Base-by-base conservation (phyloP, 2,113 vertebrate species). In the Dasypus novemcinctus region DNA sequence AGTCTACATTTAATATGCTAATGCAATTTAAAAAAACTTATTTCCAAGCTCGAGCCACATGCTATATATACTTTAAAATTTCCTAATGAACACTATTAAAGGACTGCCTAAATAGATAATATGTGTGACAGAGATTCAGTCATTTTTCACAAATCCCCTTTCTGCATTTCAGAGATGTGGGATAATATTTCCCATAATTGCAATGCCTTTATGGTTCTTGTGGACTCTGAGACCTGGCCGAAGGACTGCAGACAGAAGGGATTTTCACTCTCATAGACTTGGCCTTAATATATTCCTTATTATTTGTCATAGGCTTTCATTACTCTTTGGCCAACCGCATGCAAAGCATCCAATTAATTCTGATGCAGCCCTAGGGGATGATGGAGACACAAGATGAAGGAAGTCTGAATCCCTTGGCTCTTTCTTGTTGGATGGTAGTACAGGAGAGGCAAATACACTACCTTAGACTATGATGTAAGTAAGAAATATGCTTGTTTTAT, bases 301-400 rank as follows among this genome's bases (percentile, higher is more conserved):
- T 41, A 1, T 80, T 2, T 31, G 5, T 72, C 5, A 3, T 27
- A 87, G 21, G 14, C 17, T 74, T 0, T 66, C 33, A 20, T 36
- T 43, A 31, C 13, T 83, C 41, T 18, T 31, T 78, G 4, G 27
- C 17, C n/a, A 87, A n/a, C 5, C 29, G 6, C 27, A 57, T 52
- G 43, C 5, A 43, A 20, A 38, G 2, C 7, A 87, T n/a, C 2
- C 20, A 78, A 0, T 66, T 9, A 63, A 43, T 68, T 76, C n/a
- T 63, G n/a, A 52, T 5, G 27, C 4, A 52, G 41, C 3, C 6
- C 11, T 15, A 7, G 4, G 7, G 5, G 1, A 15, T 17, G n/a
- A 23, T 21, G 1, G 23, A 79, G 1, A 1, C 20, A 20, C 11
- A 38, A 5, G 46, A 81, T 14, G 15, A 27, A 57, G n/a, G 2